Evolutionary conservation across 1,140 invertebrate species (phyloP), one percentile per base, ranked within the genome.

Genomic region (Babylonia areolata): DNA sequence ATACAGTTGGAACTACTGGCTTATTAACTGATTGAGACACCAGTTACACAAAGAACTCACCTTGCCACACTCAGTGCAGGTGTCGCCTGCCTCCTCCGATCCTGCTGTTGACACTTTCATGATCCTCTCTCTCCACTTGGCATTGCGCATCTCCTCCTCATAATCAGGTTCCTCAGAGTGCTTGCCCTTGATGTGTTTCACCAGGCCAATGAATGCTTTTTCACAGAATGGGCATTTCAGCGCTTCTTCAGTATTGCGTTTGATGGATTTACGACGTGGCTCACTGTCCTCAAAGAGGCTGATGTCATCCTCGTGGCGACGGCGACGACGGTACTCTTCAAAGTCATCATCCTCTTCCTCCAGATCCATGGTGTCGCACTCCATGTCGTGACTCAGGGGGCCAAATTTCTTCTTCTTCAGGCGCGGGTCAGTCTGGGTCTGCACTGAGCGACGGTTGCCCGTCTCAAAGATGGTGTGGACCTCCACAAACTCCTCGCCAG

Each of bases 91-190:
- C n/a, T 93, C 92, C 58, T 91, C 90, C 51, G 88, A 87, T 9
- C 92, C 92, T 77, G 90, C 90, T 12, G 91, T 93, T 11, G 92
- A 93, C 9, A 93, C 92, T 84, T 93, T 93, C 92, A 93, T 93
- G 40, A 93, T 93, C 64, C 92, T 90, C 71, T 93, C 92, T 82
- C 92, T 90, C 92, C 92, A 93, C 75, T 93, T 93, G 37, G 92
- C 92, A 92, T 93, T 93, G 85, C 92, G 90, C 90, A 93, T 93
- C 80, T 93, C 92, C 85, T 93, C 92, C 78, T 93, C 92, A 90
- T 90, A 93, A 84, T 91, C 91, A 54, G 91, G 88, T 81, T 93
- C 92, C 88, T 93, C 92, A 40, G 89, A 89, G 77, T 93, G 92
- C 84, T 93, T 93, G 6, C 92, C 91, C 85, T 93, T 93, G 51